Base-by-base conservation (phyloP, 2,888 invertebrate species). In the Dolichomitus sp. region DNA sequence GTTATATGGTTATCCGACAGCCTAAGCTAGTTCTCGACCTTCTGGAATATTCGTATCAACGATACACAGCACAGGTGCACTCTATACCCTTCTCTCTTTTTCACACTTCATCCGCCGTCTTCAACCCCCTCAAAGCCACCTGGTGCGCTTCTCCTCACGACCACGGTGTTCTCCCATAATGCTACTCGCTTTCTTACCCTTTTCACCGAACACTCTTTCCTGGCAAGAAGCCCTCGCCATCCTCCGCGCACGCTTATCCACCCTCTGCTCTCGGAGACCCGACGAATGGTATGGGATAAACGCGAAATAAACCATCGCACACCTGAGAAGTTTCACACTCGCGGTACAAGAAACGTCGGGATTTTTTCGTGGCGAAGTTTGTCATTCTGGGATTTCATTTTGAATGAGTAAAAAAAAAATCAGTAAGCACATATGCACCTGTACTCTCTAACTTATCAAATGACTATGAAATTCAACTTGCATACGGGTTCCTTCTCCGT, bases 21-120 rank as follows among this genome's bases (percentile, higher is more conserved):
- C 19, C 33, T 70, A 57, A 79, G 79, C 65, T 23, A 65, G 30
- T 75, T 37, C 63, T 61, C 69, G 23, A 45, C 50, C 19, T 33
- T 65, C 40, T 42, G 69, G 61, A 54, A 48, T 27, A 30, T 83
- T 48, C 61, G 54, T 12, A 50, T 59, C 76, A 54, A 75, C 61
- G 68, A 80, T 80, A 76, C 75, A 76, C 75, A 80, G 70, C 66
- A 52, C 83, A 83, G 83, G 76, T 83, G 83, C 30, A 59, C 70
- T 30, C 66, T 33, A 27, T 33, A 23, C 59, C 19, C 27, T 40
- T 12, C 45, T 54, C 65, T 52, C 65, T 70, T 70, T 75, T 80
- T 70, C 79, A 33, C 75, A 61, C 54, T 80, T 72, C 61, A 63
- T 72, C 61, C 66, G 33, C 42, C 61, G 45, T 40, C 61, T 50